These are phyloP conservation scores for Heliconius aoede DNA, from an alignment of 2,888 invertebrate genomes.

Conservation along the genomic window DNA sequence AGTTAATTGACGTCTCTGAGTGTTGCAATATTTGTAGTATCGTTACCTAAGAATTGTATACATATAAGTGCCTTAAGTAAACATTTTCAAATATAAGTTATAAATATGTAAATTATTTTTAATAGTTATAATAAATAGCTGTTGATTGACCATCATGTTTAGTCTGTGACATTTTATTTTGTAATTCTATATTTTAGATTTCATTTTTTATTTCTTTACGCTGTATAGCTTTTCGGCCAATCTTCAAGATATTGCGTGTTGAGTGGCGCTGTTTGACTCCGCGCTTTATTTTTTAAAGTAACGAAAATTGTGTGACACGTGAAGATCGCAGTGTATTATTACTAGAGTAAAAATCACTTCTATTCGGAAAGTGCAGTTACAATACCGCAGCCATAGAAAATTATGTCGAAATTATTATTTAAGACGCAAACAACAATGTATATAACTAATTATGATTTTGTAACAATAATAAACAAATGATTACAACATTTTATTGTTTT, in stretches of 20 bases:
- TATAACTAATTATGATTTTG: conserved; percentile 43
- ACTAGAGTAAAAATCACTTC: background rate
- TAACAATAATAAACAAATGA: conserved; percentile 38
- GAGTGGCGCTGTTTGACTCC: background rate
- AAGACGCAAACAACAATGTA: conserved; percentile 31
- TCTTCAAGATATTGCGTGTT: background rate
- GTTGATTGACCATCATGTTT: conserved; percentile 4
- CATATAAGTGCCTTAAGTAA: conserved; percentile 29
- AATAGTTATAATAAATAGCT: conserved; percentile 13
- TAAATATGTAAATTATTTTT: conserved; percentile 37
- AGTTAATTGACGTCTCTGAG: background rate
- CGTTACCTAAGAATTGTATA: conserved; percentile 37
- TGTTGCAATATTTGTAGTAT: background rate
- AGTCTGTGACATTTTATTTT: conserved; percentile 15
- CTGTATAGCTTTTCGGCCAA: background rate
- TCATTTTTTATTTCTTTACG: background rate
- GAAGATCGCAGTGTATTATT: too few relatives aligned
- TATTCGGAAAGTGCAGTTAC: background rate
- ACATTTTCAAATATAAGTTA: conserved; percentile 19
- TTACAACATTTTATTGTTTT: conserved; percentile 27
- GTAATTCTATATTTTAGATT: background rate
- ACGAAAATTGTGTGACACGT: too few relatives aligned
- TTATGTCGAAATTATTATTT: background rate
- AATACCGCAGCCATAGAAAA: background rate
- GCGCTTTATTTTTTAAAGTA: background rate